Percentiles rank a stretch among this genome's conserved stretches.
phyloP scores from a whole-genome alignment of 2,113 vertebrate species.

The Carassius auratus region DNA sequence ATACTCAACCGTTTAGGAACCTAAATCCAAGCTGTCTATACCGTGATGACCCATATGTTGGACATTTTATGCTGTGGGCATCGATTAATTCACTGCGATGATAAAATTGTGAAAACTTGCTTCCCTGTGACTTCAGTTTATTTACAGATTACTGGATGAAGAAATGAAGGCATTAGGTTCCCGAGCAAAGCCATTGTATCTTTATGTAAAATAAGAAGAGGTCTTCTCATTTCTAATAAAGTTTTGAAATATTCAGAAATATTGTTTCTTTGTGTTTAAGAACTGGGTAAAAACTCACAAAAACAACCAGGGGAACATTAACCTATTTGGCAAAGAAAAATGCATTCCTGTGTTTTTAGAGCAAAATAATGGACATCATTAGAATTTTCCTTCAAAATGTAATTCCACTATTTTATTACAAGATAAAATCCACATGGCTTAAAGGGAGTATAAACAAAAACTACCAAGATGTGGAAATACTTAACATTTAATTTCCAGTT shows the following conservation, averaged over 20 bases:
- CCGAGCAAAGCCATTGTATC: conserved; percentile 85
- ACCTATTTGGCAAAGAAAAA: not conserved
- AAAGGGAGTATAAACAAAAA: too few species aligned
- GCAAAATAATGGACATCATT: not conserved
- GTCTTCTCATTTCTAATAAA: conserved; percentile 90
- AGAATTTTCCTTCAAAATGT: not conserved
- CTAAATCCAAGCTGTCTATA: conserved; percentile 74
- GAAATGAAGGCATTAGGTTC: conserved; percentile 83
- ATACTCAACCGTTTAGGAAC: conserved; percentile 74
- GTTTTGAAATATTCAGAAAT: conserved; percentile 81
- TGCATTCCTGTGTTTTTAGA: not conserved
- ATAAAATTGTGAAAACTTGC: conserved; percentile 73
- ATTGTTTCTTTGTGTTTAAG: not conserved
- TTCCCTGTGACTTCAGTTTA: conserved; percentile 66
- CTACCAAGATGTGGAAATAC: too few species aligned
- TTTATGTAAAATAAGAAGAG: conserved; percentile 86
- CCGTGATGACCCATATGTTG: conserved; percentile 75
- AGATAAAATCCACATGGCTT: too few species aligned
- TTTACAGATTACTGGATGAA: conserved; percentile 83
- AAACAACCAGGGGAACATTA: not conserved
- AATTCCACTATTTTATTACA: not conserved
- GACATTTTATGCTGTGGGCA: conserved; percentile 69
- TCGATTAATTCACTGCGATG: conserved; percentile 52
- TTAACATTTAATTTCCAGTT: too few species aligned
- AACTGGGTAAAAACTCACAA: not conserved